These are phyloP conservation scores for Psilopogon haemacephalus DNA, from an alignment of 2,113 vertebrate species.

Conservation along the genomic window DNA sequence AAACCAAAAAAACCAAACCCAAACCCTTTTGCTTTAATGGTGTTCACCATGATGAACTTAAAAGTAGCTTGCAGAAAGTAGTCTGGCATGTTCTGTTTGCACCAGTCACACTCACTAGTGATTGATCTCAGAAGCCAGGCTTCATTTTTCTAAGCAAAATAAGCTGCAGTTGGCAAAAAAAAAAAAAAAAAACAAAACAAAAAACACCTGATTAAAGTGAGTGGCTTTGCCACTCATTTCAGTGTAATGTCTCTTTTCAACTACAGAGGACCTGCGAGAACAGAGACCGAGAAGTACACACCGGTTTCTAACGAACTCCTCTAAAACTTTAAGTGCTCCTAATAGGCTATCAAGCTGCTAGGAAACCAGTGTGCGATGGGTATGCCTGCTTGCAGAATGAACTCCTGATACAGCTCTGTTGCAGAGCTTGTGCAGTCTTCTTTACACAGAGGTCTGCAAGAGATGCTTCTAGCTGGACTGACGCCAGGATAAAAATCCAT, in stretches of 20 bases:
- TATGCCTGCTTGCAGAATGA: fast-evolving
- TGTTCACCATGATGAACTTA: neutral
- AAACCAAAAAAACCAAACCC: neutral
- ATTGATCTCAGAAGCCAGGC: constrained; percentile 11
- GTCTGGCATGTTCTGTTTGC: constrained; percentile 17
- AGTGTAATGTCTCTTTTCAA: neutral
- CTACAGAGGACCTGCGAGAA: neutral
- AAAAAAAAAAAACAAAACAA: no score
- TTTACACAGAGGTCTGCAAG: neutral
- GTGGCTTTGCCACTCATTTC: constrained; percentile 8
- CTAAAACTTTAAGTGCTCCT: neutral
- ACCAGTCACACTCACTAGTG: neutral
- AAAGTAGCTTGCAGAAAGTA: constrained; percentile 30
- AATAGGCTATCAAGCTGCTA: neutral
- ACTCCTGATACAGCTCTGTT: neutral
- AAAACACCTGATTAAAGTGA: constrained; percentile 48
- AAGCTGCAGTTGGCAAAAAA: constrained; percentile 16
- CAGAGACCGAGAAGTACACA: neutral
- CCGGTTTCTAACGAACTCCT: neutral
- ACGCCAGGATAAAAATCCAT: fast-evolving
- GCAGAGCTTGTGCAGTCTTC: neutral
- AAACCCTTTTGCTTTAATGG: neutral
- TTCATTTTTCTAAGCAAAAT: constrained; percentile 47
- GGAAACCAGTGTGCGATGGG: neutral
- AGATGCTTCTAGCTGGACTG: neutral